Conservation (phyloP, 64 coral and sea anemone genomes). For the Astreopora myriophthalma region DNA sequence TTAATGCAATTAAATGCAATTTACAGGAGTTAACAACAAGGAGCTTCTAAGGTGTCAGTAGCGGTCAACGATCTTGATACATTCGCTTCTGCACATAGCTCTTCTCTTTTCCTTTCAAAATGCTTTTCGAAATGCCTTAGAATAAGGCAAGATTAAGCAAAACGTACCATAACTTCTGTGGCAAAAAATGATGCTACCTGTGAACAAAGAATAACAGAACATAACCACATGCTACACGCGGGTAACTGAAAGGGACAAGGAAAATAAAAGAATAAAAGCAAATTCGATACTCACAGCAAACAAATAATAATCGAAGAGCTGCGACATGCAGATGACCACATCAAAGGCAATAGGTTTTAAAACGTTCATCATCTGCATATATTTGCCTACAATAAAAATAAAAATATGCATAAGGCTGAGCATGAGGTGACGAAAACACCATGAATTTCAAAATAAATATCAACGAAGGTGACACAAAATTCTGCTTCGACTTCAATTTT, state of each 20-base stretch:
- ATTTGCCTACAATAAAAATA: slow-evolving; percentile 76
- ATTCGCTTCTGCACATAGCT: no score
- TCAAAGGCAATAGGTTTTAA: slow-evolving; percentile 99
- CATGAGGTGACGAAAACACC: neutral
- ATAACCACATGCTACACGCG: neutral
- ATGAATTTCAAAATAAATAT: no score
- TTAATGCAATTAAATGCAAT: no score
- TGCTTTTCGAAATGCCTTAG: no score
- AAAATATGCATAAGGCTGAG: no score
- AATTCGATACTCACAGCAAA: slow-evolving; percentile 81
- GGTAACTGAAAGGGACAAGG: neutral
- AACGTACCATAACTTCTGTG: slow-evolving; percentile 92
- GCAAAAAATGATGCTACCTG: slow-evolving; percentile 96
- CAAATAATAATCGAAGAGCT: slow-evolving; percentile 97
- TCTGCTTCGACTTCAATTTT: no score
- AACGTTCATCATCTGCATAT: slow-evolving; percentile 99
- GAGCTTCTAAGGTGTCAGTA: no score
- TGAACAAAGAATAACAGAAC: neutral
- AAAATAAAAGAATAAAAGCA: neutral
- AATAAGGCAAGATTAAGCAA: no score
- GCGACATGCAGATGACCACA: slow-evolving; percentile 99
- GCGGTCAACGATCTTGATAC: no score
- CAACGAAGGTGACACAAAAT: no score
- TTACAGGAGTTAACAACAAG: no score
- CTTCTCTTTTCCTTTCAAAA: no score